Conservation (phyloP, 2,888 invertebrate species). For the Drosophila paucipuncta region DNA sequence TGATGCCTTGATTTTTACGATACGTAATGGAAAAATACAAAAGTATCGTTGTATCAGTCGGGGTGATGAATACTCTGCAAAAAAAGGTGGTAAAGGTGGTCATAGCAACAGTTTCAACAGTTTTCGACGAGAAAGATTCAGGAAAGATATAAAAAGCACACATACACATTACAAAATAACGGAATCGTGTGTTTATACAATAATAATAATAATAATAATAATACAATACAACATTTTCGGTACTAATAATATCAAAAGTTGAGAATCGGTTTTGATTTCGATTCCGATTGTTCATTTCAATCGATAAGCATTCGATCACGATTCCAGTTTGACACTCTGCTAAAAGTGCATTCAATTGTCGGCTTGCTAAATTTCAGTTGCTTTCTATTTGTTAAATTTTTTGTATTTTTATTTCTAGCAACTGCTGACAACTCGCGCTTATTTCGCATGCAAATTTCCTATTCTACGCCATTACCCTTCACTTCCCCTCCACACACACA, state of each 20-base stretch:
- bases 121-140: too few species aligned
- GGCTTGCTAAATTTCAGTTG: not conserved
- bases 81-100: not conserved
- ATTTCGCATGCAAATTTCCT: conserved; percentile 69
- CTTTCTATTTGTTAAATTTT: conserved; percentile 20
- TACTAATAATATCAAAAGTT: not conserved
- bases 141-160: not conserved
- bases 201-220: too few species aligned
- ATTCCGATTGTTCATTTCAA: not conserved
- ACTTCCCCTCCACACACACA: not conserved
- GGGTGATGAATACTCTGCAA: not conserved
- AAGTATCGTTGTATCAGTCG: not conserved
- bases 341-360: conserved; percentile 9
- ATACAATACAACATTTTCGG: not conserved
- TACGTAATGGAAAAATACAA: not conserved
- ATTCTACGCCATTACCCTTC: conserved; percentile 1
- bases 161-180: not conserved
- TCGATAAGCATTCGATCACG: not conserved
- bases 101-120: not conserved
- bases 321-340: not conserved
- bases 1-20: not conserved
- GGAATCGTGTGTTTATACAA: not conserved
- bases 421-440: conserved; percentile 60
- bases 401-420: conserved; percentile 45
- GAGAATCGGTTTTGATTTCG: not conserved